These are phyloP conservation scores for Adelphocoris suturalis DNA, from an alignment of 2,888 invertebrate genomes.

Conservation along the genomic window DNA sequence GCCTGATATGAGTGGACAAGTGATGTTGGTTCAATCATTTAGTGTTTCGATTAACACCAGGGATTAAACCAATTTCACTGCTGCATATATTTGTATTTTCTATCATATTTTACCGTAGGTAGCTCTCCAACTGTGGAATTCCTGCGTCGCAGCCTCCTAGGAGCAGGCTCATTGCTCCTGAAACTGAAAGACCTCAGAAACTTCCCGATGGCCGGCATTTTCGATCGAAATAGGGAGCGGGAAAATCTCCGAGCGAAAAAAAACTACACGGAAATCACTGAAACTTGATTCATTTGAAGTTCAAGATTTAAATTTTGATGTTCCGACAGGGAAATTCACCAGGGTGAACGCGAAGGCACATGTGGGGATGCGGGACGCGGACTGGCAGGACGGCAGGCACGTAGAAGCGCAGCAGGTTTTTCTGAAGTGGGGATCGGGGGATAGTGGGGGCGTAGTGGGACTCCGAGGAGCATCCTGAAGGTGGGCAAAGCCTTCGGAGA, in stretches of 20 bases:
- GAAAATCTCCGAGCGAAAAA: background rate
- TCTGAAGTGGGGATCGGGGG: constrained; percentile 33
- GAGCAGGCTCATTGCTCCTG: constrained; percentile 58
- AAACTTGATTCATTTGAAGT: background rate
- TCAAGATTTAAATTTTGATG: background rate
- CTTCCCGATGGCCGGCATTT: constrained; percentile 48
- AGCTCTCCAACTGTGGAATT: constrained; percentile 58
- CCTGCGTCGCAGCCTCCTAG: constrained; percentile 47
- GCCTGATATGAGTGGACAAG: no score
- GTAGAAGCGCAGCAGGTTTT: constrained; percentile 43
- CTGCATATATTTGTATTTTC: no score
- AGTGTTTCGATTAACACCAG: no score
- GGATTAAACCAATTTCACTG: no score
- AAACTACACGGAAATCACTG: background rate
- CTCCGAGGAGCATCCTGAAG: background rate
- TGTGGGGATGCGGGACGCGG: background rate
- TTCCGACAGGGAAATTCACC: background rate
- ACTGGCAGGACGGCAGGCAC: constrained; percentile 53
- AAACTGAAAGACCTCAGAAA: constrained; percentile 63
- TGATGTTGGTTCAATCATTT: no score
- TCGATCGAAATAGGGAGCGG: background rate
- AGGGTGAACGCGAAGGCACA: background rate
- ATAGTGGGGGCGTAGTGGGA: constrained; percentile 27
- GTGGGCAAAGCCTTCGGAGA: background rate
- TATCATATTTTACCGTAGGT: background rate